These are phyloP conservation scores for Drosophila quadrilineata DNA, from an alignment of 1,140 invertebrate species.

Conservation along the genomic window DNA sequence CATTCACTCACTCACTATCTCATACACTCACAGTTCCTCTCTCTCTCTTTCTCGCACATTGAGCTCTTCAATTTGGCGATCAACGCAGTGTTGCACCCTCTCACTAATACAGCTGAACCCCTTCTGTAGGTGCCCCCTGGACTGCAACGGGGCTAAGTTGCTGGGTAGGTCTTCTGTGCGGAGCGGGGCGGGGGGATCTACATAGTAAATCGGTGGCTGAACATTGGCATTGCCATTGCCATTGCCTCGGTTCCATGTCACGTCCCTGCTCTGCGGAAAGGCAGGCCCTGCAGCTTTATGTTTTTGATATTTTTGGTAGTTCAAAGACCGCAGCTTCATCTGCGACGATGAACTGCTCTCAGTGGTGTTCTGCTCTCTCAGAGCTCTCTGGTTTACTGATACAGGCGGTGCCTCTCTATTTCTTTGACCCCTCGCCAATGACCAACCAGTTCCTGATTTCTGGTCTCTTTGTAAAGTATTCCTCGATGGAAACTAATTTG, in stretches of 20 bases:
- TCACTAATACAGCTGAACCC: conserved; percentile 23
- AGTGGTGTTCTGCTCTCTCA: too few relatives aligned
- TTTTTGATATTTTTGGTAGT: conserved; percentile 42
- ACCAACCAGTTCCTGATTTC: too few relatives aligned
- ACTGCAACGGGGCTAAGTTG: conserved; percentile 18
- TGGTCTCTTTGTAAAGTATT: too few relatives aligned
- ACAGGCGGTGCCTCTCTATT: too few relatives aligned
- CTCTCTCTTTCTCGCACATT: not conserved
- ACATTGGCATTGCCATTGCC: conserved; percentile 14
- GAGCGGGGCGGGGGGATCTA: conserved; percentile 31
- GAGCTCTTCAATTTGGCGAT: conserved; percentile 21
- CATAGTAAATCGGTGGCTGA: conserved; percentile 62
- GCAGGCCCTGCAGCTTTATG: not conserved
- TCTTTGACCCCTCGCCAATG: too few relatives aligned
- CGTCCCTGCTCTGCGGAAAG: not conserved
- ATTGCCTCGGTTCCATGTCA: not conserved
- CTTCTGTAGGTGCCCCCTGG: conserved; percentile 24
- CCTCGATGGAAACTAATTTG: too few relatives aligned
- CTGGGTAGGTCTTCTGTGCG: not conserved
- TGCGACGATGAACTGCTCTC: conserved; percentile 9
- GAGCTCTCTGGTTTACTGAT: too few relatives aligned
- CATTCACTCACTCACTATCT: too few relatives aligned
- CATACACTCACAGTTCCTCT: too few relatives aligned
- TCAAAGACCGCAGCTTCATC: conserved; percentile 51
- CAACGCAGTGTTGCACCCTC: not conserved